Percentiles rank a stretch among this genome's conserved stretches.
Conservation (phyloP, 2,888 invertebrate genomes). For the Drosophila aldrichi region DNA sequence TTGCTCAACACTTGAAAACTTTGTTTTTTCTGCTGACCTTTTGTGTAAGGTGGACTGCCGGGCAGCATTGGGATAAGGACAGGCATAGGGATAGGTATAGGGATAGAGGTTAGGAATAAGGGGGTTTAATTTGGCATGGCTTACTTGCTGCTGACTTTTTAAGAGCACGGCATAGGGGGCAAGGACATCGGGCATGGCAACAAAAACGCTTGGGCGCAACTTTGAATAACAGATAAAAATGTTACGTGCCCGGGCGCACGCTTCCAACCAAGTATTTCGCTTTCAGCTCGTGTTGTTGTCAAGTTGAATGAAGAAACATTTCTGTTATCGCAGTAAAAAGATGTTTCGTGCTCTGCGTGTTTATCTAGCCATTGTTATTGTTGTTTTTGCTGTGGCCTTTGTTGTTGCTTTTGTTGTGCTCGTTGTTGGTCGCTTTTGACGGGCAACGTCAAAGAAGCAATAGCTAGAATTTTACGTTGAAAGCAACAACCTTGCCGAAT, state of each 20-base stretch:
- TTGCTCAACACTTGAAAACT: conserved; percentile 78
- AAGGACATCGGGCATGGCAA: conserved; percentile 29
- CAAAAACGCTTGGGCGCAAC: conserved; percentile 54
- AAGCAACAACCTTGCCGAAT: conserved; percentile 51
- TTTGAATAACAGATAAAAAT: conserved; percentile 79
- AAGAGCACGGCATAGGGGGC: conserved; percentile 3
- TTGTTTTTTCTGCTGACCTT: conserved; percentile 33
- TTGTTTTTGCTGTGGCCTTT: neutral
- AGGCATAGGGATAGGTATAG: neutral
- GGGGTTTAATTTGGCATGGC: conserved; percentile 54
- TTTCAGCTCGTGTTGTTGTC: conserved; percentile 50
- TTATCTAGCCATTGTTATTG: conserved; percentile 59
- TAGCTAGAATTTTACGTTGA: conserved; percentile 27
- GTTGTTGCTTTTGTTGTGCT: conserved; percentile 7
- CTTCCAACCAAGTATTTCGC: conserved; percentile 29
- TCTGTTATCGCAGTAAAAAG: conserved; percentile 75
- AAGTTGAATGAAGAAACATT: conserved; percentile 72
- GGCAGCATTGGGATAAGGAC: neutral
- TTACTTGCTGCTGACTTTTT: conserved; percentile 45
- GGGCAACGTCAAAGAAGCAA: conserved; percentile 44
- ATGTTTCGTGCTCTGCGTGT: conserved; percentile 75
- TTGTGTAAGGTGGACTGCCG: neutral
- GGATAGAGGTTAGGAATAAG: conserved; percentile 12
- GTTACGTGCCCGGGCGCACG: conserved; percentile 67
- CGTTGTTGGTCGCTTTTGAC: conserved; percentile 36